A percentile compares a stretch with the other conserved stretches of the same genome.
Conservation (phyloP, 2,888 invertebrate genomes). For the Proisotoma minuta region DNA sequence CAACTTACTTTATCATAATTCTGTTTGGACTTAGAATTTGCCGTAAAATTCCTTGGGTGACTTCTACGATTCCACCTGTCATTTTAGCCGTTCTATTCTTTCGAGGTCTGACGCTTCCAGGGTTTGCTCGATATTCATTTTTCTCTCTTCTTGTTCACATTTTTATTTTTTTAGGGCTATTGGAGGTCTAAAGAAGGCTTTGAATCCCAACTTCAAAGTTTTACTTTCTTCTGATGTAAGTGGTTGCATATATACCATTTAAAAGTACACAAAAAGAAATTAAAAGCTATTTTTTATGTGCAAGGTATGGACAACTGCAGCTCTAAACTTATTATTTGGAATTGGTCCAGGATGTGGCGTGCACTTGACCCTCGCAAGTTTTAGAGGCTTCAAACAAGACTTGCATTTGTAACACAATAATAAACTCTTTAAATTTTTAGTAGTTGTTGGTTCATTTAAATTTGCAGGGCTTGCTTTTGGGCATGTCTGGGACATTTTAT, state of each 20-base stretch:
- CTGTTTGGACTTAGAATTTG: background rate
- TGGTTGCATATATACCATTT: background rate
- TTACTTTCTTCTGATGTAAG: slow-evolving; percentile 5
- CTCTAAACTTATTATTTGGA: no score
- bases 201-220: slow-evolving; percentile 5
- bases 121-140: no score
- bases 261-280: background rate
- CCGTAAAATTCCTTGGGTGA: background rate
- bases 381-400: no score
- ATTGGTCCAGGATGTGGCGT: slow-evolving; percentile 5
- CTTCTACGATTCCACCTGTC: background rate
- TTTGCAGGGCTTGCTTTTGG: no score
- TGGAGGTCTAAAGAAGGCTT: slow-evolving; percentile 9
- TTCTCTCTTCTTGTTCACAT: no score
- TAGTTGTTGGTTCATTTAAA: no score
- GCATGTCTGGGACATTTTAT: no score
- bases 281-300: no score
- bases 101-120: slow-evolving; percentile 11
- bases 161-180: no score
- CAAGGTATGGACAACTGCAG: background rate
- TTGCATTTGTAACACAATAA: no score
- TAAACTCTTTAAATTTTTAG: no score
- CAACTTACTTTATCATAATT: background rate
- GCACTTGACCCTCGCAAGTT: no score
- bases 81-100: slow-evolving; percentile 10